Conservation (phyloP, 1,140 invertebrate species). For the Lasaia peninsularis region DNA sequence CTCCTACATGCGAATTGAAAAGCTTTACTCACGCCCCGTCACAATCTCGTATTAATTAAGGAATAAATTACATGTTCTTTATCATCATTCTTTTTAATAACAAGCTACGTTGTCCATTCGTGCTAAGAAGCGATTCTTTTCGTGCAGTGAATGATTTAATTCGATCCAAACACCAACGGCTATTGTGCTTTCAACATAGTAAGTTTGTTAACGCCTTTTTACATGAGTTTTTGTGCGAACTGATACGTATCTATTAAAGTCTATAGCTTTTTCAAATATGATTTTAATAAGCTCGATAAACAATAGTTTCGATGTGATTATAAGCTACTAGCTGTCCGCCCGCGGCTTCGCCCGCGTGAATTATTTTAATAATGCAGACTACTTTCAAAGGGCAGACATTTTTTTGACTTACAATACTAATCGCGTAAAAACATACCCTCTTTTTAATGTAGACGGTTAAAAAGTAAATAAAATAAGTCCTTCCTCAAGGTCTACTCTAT, state of each 20-base stretch:
- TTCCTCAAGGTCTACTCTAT: too few species aligned
- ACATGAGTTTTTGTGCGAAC: conserved; percentile 3
- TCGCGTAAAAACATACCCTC: too few species aligned
- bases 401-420: too few species aligned
- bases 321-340: too few species aligned
- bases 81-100: conserved; percentile 70
- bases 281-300: background rate
- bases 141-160: conserved; percentile 69
- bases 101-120: conserved; percentile 69
- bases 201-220: conserved; percentile 9
- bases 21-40: conserved; percentile 69
- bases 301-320: background rate
- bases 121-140: conserved; percentile 70
- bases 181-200: conserved; percentile 4
- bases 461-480: too few species aligned
- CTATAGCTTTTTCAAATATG: background rate
- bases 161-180: conserved; percentile 45
- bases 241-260: conserved; percentile 1
- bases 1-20: conserved; percentile 60
- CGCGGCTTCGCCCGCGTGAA: too few species aligned
- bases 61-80: conserved; percentile 70
- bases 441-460: too few species aligned
- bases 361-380: too few species aligned
- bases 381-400: too few species aligned
- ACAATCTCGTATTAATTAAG: conserved; percentile 61